Conservation (phyloP, 2,888 invertebrate species). For the Bimastos eiseni region DNA sequence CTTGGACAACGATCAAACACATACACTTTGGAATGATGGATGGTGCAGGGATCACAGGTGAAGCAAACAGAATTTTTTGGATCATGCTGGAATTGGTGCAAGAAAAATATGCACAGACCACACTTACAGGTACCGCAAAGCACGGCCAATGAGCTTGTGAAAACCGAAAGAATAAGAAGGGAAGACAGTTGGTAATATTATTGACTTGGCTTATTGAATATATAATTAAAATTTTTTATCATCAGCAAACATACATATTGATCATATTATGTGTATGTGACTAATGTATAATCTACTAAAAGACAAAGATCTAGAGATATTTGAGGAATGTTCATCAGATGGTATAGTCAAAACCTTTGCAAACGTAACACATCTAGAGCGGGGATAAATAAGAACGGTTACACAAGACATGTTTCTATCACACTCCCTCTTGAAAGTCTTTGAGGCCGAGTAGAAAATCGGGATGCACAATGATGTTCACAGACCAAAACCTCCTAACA, state of each 20-base stretch:
- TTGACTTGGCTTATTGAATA: background rate
- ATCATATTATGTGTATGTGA: background rate
- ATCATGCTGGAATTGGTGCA: background rate
- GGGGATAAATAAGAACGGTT: background rate
- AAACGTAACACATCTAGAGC: background rate
- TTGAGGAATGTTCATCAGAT: background rate
- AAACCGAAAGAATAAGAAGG: too few relatives aligned
- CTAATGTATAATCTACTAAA: background rate
- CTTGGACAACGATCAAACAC: background rate
- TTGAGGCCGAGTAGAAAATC: background rate
- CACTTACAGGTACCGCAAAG: background rate
- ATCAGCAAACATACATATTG: background rate
- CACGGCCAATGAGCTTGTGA: too few relatives aligned
- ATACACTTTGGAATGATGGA: background rate
- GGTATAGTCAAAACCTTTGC: background rate
- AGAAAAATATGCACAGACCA: background rate
- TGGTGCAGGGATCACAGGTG: background rate
- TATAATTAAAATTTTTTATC: background rate
- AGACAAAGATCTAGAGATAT: background rate
- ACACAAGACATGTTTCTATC: too few relatives aligned
- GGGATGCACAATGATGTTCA: too few relatives aligned
- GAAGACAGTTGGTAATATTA: background rate
- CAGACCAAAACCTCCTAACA: too few relatives aligned
- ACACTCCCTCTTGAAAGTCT: background rate
- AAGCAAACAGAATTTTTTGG: background rate